These are phyloP conservation scores for Drosophila tani DNA, from an alignment of 1,140 invertebrate species.

Conservation along the genomic window DNA sequence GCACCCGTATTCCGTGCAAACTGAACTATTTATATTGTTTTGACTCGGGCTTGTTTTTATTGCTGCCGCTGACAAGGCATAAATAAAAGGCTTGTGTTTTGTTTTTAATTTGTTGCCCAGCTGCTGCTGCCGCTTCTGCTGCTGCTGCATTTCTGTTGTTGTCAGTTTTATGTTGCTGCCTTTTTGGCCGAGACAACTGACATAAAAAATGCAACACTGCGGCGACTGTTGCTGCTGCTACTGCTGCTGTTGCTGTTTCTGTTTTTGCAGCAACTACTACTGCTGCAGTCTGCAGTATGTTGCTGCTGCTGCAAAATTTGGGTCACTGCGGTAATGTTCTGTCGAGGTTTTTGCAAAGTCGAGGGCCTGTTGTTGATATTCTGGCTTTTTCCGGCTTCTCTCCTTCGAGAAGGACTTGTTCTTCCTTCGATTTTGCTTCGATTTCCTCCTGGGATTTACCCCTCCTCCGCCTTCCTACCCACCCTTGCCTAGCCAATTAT, in stretches of 20 bases:
- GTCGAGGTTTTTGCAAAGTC: constrained; percentile 52
- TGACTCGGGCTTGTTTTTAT: constrained; percentile 36
- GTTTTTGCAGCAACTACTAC: constrained; percentile 19
- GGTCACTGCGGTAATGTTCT: constrained; percentile 82
- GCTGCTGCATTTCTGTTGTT: constrained; percentile 58
- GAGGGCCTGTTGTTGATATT: constrained; percentile 30
- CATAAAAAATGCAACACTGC: constrained; percentile 70
- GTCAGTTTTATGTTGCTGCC: constrained; percentile 77
- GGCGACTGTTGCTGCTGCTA: constrained; percentile 28
- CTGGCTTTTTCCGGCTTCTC: constrained; percentile 7
- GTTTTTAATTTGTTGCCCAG: constrained; percentile 44
- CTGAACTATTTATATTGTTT: constrained; percentile 55
- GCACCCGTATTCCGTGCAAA: constrained; percentile 9
- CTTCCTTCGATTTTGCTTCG: constrained; percentile 39
- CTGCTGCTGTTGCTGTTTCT: constrained; percentile 27
- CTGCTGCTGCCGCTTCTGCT: constrained; percentile 19
- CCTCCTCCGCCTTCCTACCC: not conserved
- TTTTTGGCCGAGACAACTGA: constrained; percentile 52
- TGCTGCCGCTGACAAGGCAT: constrained; percentile 48
- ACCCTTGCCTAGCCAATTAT: constrained; percentile 34
- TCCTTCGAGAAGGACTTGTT: constrained; percentile 1
- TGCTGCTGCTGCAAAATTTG: constrained; percentile 51
- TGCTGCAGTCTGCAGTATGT: constrained; percentile 26
- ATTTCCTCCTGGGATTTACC: constrained; percentile 14
- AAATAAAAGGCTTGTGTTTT: constrained; percentile 48